Conservation (phyloP, 2,113 vertebrate species). For the Calonectris borealis region DNA sequence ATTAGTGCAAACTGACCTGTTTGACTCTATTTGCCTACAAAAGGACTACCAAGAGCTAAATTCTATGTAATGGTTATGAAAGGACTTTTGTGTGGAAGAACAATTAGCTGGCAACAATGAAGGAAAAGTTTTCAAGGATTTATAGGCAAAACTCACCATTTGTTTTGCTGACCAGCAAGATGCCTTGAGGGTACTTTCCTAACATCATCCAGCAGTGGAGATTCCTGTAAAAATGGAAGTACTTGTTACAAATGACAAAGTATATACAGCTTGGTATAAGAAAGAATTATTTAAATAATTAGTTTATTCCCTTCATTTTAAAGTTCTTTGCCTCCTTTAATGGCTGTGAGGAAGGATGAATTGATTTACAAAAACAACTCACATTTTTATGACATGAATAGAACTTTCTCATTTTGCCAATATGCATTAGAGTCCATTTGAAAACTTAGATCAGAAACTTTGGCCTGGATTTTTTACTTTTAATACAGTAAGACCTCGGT, state of each 20-base stretch:
- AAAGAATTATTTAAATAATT: not conserved
- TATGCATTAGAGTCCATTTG: not conserved
- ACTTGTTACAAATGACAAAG: not conserved
- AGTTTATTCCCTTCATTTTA: not conserved
- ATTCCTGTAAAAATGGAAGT: not conserved
- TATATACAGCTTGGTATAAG: not conserved
- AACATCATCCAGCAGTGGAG: not conserved
- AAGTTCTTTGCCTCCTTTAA: not conserved
- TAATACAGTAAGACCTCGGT: not conserved
- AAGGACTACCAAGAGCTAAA: not conserved
- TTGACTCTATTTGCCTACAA: not conserved
- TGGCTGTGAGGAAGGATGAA: not conserved
- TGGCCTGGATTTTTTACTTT: not conserved
- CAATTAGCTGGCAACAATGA: not conserved
- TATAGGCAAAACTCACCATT: not conserved
- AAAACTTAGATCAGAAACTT: not conserved
- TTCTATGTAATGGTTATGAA: not conserved
- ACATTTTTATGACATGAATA: not conserved
- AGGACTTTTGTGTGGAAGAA: not conserved
- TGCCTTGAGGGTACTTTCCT: not conserved
- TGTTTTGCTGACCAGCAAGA: not conserved
- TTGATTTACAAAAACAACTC: not conserved
- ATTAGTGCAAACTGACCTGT: not conserved
- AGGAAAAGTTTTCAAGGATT: not conserved
- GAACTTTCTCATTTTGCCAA: not conserved